Evolutionary conservation across 2,113 vertebrate genomes (phyloP).

Genomic region (Prionailurus viverrinus): DNA sequence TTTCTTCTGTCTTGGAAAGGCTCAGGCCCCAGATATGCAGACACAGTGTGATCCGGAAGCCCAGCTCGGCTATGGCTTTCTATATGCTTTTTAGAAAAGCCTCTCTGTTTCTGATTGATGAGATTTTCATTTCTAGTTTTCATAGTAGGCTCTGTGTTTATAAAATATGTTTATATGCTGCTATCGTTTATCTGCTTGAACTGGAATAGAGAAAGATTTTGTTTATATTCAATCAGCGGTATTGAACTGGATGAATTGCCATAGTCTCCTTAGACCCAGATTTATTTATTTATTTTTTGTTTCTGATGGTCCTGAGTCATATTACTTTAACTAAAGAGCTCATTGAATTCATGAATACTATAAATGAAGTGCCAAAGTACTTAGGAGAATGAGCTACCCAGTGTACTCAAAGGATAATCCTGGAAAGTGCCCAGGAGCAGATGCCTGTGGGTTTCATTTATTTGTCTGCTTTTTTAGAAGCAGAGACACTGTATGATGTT

Average conservation of each 20-base stretch:
- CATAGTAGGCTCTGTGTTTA: slow-evolving; percentile 11
- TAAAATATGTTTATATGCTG: slow-evolving; percentile 50
- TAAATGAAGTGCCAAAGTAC: slow-evolving; percentile 60
- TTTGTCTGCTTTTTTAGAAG: slow-evolving; percentile 54
- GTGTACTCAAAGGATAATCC: slow-evolving; percentile 40
- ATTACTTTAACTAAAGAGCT: slow-evolving; percentile 60
- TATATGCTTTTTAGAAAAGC: not conserved
- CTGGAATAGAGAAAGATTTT: slow-evolving; percentile 53
- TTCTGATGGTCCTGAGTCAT: slow-evolving; percentile 68
- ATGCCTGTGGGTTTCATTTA: slow-evolving; percentile 51
- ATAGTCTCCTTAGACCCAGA: slow-evolving; percentile 47
- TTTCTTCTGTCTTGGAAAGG: not conserved
- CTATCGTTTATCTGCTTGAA: slow-evolving; percentile 61
- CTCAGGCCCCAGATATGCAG: not conserved
- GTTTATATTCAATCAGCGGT: slow-evolving; percentile 61
- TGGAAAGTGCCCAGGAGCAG: slow-evolving; percentile 58
- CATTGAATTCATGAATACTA: slow-evolving; percentile 53
- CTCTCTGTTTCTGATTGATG: not conserved
- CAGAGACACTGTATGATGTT: slow-evolving; percentile 30
- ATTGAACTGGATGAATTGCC: slow-evolving; percentile 55
- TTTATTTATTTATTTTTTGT: slow-evolving; percentile 76
- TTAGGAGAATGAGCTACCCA: slow-evolving; percentile 29
- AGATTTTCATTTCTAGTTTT: slow-evolving; percentile 27
- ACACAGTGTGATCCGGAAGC: not conserved
- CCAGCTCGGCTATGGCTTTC: not conserved